Conservation (phyloP, 2,113 vertebrate species). For the Ondatra zibethicus region DNA sequence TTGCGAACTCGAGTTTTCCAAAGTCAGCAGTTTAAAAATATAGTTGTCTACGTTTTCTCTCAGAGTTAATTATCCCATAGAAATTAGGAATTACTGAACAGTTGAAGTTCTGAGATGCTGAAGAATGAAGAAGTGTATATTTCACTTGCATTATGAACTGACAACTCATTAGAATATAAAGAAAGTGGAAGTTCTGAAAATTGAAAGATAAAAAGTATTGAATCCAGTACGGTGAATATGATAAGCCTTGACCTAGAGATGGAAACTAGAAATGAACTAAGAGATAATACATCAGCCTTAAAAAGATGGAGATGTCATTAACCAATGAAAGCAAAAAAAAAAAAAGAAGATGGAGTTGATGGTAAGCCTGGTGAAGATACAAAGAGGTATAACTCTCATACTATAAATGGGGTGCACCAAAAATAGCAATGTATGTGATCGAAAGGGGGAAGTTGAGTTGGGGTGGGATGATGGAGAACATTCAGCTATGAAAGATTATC, state of each 20-base stretch:
- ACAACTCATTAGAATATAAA: not conserved
- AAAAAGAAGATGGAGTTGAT: not conserved
- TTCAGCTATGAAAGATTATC: not conserved
- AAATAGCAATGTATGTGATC: not conserved
- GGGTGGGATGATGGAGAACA: not conserved
- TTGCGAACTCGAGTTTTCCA: not conserved
- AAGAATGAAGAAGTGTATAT: not conserved
- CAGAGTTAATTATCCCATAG: not conserved
- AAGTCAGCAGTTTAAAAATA: not conserved
- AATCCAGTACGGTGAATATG: not conserved
- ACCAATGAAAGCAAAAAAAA: too few species aligned
- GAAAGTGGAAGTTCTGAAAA: slow-evolving; percentile 32
- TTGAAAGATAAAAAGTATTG: not conserved
- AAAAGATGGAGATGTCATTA: not conserved
- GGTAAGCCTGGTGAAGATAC: not conserved
- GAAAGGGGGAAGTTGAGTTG: not conserved
- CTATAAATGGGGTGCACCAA: not conserved
- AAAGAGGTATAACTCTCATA: slow-evolving; percentile 12
- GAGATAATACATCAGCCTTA: not conserved
- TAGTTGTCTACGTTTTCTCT: not conserved
- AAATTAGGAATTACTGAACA: not conserved
- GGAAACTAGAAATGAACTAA: not conserved
- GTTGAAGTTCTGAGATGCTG: not conserved
- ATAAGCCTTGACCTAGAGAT: not conserved
- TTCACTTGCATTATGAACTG: slow-evolving; percentile 25